These are phyloP conservation scores for Dusona sp. DNA, from an alignment of 2,888 invertebrate genomes.

Conservation along the genomic window DNA sequence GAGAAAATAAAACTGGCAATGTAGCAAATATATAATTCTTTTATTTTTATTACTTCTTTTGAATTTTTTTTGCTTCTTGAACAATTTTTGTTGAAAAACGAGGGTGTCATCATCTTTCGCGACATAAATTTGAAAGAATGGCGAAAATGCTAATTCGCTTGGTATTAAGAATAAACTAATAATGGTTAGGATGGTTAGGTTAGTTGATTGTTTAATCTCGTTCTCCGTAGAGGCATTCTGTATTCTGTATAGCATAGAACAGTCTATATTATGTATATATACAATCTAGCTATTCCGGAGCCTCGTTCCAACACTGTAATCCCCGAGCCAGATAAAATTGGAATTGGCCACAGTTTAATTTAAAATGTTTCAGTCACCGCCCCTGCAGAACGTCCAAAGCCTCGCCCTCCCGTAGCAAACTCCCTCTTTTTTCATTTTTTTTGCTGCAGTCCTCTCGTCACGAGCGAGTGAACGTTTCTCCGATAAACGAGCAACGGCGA, in stretches of 20 bases:
- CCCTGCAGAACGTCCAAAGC: slow-evolving; percentile 39
- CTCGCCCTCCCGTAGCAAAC: slow-evolving; percentile 31
- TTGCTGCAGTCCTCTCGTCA: slow-evolving; percentile 40
- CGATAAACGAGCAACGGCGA: slow-evolving; percentile 58
- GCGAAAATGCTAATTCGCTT: slow-evolving; percentile 9
- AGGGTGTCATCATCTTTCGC: not conserved
- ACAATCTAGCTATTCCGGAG: slow-evolving; percentile 32
- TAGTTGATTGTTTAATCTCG: slow-evolving; percentile 49
- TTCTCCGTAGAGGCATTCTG: slow-evolving; percentile 6
- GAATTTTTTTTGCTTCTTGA: not conserved
- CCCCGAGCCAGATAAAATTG: slow-evolving; percentile 73
- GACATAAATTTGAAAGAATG: slow-evolving; percentile 5
- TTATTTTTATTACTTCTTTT: not conserved
- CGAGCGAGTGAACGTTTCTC: slow-evolving; percentile 61
- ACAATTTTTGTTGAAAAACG: not conserved
- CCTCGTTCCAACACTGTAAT: slow-evolving; percentile 56
- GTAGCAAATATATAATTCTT: not conserved
- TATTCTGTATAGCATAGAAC: slow-evolving; percentile 44
- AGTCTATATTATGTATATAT: slow-evolving; percentile 37
- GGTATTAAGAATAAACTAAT: slow-evolving; percentile 39
- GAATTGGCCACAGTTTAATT: slow-evolving; percentile 76
- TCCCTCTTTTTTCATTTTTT: slow-evolving; percentile 36
- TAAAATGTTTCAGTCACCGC: slow-evolving; percentile 72
- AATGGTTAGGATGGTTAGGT: slow-evolving; percentile 26
- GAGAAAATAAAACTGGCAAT: too few relatives aligned